Evolutionary conservation across 2,797 vertebrate species (phyloP), one percentile per base, ranked within the genome.

Genomic region (Anguilla megastoma): DNA sequence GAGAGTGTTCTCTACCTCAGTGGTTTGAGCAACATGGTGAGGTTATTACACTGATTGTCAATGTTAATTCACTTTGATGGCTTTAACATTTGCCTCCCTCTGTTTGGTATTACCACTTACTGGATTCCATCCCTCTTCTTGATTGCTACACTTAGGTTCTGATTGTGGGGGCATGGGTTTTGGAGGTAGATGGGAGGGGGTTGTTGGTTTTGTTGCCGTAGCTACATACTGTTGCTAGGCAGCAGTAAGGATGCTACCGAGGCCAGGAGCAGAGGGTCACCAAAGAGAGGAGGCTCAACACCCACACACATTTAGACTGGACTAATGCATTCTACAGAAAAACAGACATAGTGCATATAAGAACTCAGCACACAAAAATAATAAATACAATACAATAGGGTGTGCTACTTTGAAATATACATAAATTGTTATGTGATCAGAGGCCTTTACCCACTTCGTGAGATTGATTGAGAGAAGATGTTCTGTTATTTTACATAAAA

Each of bases 181-280:
- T 92, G 91, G 94, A 91, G 90, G 93, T 86, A 94, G 69, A 48
- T 27, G 33, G 93, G 91, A 94, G 93, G 90, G 54, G 93, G 95
- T 96, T 96, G 95, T 96, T 96, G 95, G 93, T 92, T 94, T 91
- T 56, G 95, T 97, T 95, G 91, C 95, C 94, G 95, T 97, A 94
- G 96, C 94, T 94, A 96, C 95, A 91, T 90, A 91, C 92, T 71
- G 95, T 96, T 96, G 96, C 96, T 95, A 95, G 90, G 96, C 95
- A 96, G 93, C 95, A 85, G 85, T 91, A 89, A 79, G 92, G 95
- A 96, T 96, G 95, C 94, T 93, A 93, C 90, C 92, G 93, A 96
- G 94, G 94, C 91, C n/a, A 94, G 86, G 94, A 95, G 93, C 95
- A 95, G 94, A 88, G 63, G 95, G 95, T 96, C 95, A 96, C 89